Conservation (phyloP, 2,797 vertebrate species). For the Ataeniobius toweri region DNA sequence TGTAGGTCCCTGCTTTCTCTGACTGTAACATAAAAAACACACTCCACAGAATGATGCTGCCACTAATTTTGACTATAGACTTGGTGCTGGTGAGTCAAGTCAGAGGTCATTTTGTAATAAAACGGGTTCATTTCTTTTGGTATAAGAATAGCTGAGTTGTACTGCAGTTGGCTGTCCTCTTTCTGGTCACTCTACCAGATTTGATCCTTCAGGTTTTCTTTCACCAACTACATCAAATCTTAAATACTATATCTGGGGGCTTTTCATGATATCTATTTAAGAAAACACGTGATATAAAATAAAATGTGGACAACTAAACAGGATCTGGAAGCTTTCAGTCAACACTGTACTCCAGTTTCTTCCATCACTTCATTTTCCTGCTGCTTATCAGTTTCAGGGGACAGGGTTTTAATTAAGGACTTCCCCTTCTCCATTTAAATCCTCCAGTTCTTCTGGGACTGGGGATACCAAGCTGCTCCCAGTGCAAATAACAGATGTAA, state of each 20-base stretch:
- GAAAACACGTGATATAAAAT: not conserved
- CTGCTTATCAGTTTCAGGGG: conserved; percentile 5
- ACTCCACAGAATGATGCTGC: not conserved
- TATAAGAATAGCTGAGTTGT: too few species aligned
- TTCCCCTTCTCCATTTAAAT: not conserved
- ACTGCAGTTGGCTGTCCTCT: not conserved
- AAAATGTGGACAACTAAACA: not conserved
- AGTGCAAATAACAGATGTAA: conserved; percentile 2
- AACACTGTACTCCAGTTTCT: not conserved
- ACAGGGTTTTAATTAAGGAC: not conserved
- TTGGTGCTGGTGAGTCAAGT: not conserved
- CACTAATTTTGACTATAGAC: not conserved
- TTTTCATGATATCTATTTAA: not conserved
- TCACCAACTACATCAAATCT: not conserved
- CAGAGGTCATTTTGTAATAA: not conserved
- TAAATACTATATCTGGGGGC: not conserved
- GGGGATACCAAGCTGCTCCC: not conserved
- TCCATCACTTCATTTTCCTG: not conserved
- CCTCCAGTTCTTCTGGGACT: not conserved
- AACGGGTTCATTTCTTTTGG: too few species aligned
- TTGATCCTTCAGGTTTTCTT: not conserved
- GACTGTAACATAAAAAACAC: not conserved
- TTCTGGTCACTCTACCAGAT: not conserved
- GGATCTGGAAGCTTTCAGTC: not conserved
- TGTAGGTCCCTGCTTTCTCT: not conserved